Evolutionary conservation across 2,888 invertebrate species (phyloP), one percentile per base, ranked within the genome.

Genomic region (Villa cingulata): DNA sequence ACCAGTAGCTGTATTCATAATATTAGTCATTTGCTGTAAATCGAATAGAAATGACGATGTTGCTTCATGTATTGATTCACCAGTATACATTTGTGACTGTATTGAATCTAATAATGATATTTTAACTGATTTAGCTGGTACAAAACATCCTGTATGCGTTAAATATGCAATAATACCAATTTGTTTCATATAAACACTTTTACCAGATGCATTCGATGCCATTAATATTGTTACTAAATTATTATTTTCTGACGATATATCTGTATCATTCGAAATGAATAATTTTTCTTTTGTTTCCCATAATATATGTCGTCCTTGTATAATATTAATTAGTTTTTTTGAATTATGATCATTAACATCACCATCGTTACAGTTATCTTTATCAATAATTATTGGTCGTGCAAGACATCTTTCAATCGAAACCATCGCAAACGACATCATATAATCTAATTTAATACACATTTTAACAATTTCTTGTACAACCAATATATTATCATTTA

Each of bases 121-220:
- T 0, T 72, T 74, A 0, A 87, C 88, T 0, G 66, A 64, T 49
- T 76, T 75, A 0, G 90, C 92, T 0, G 95, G 92, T 9, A 95
- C 86, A 69, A 80, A 94, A 58, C 86, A 83, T 20, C 95, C 95
- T 50, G 92, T 76, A 62, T 92, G 91, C 0, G 90, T 85, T 72
- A 95, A 72, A 66, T 82, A 91, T 3, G 83, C 80, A 55, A 90
- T 80, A 45, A 91, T 62, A 16, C 83, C 84, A 5, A 80, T 71
- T 70, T 91, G 89, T 67, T 91, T 92, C 60, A 95, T 72, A 65
- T 87, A 95, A 27, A 92, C 80, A 51, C 88, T 92, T 68, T 95
- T 96, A 3, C 95, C 95, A 59, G 88, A 86, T 2, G 87, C 81
- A 66, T 94, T 95, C 0, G 94, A 88, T 1, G 92, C 94, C 1